phyloP scores from a whole-genome alignment of 23 tunicate genomes.

The Ascidia mentula region DNA sequence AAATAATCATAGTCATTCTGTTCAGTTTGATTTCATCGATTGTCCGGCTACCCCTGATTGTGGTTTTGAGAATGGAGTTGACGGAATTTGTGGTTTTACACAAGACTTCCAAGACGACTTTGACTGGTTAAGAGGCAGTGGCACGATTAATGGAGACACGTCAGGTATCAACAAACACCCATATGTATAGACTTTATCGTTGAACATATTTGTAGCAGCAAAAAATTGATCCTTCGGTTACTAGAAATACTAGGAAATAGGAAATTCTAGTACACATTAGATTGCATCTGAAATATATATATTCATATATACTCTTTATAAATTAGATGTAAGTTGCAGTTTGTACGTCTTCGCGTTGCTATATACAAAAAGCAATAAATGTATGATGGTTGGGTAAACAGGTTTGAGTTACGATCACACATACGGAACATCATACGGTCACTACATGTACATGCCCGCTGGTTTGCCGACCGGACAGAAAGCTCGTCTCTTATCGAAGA shows the following conservation, averaged over 20 bases:
- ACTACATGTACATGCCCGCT: conserved; percentile 84
- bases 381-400: neutral
- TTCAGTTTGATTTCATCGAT: conserved; percentile 47
- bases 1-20: neutral
- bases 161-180: too few relatives aligned
- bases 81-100: conserved; percentile 63
- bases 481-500: conserved; percentile 45
- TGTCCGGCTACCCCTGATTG: conserved; percentile 91
- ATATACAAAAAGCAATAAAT: too few relatives aligned
- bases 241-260: too few relatives aligned
- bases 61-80: conserved; percentile 87
- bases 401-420: conserved; percentile 85
- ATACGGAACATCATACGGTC: conserved; percentile 76
- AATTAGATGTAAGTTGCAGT: too few relatives aligned
- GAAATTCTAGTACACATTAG: too few relatives aligned
- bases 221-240: too few relatives aligned
- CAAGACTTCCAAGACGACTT: conserved; percentile 66
- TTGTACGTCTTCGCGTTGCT: too few relatives aligned
- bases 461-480: conserved; percentile 35
- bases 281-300: too few relatives aligned
- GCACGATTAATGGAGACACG: conserved; percentile 33
- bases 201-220: too few relatives aligned
- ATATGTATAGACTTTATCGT: too few relatives aligned
- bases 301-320: too few relatives aligned
- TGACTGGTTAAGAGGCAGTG: conserved; percentile 78